phyloP scores from a whole-genome alignment of 1,140 invertebrate species.

The Drosophila murphyi region DNA sequence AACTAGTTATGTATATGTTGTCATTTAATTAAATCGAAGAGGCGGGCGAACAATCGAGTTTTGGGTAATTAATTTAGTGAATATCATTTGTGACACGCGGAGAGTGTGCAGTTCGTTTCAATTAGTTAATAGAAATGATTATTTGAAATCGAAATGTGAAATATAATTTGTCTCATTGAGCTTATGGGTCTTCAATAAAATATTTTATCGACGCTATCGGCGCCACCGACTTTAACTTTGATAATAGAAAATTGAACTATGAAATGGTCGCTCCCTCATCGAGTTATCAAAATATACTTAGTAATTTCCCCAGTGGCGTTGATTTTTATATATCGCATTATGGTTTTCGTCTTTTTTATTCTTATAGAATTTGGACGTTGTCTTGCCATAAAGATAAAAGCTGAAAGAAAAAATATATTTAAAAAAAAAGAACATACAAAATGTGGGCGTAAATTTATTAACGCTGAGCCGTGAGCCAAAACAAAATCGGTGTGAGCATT shows the following conservation, averaged over 20 bases:
- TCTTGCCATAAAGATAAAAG: slow-evolving; percentile 68
- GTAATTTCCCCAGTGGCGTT: slow-evolving; percentile 55
- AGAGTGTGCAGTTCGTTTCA: slow-evolving; percentile 12
- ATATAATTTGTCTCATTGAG: slow-evolving; percentile 71
- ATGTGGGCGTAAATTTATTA: slow-evolving; percentile 78
- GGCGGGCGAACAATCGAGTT: neutral
- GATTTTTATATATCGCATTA: slow-evolving; percentile 51
- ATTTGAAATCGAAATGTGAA: slow-evolving; percentile 50
- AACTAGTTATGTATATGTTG: slow-evolving; percentile 10
- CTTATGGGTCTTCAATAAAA: slow-evolving; percentile 58
- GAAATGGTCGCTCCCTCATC: slow-evolving; percentile 48
- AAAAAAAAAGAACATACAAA: slow-evolving; percentile 42
- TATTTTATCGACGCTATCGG: slow-evolving; percentile 72
- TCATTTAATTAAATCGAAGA: slow-evolving; percentile 20
- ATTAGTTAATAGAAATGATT: slow-evolving; percentile 41
- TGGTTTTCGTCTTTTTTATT: slow-evolving; percentile 10
- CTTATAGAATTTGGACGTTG: slow-evolving; percentile 62
- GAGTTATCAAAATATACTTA: slow-evolving; percentile 46
- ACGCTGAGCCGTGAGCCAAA: slow-evolving; percentile 62
- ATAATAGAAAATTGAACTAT: slow-evolving; percentile 52
- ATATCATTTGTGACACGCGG: slow-evolving; percentile 2
- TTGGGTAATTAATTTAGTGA: slow-evolving; percentile 20
- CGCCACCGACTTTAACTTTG: slow-evolving; percentile 50
- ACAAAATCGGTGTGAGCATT: slow-evolving; percentile 68
- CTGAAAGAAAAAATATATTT: slow-evolving; percentile 18